Percentiles rank a stretch among this genome's conserved stretches.
Evolutionary conservation across 2,113 vertebrate species (phyloP).

Genomic region (Pampusana beccarii): DNA sequence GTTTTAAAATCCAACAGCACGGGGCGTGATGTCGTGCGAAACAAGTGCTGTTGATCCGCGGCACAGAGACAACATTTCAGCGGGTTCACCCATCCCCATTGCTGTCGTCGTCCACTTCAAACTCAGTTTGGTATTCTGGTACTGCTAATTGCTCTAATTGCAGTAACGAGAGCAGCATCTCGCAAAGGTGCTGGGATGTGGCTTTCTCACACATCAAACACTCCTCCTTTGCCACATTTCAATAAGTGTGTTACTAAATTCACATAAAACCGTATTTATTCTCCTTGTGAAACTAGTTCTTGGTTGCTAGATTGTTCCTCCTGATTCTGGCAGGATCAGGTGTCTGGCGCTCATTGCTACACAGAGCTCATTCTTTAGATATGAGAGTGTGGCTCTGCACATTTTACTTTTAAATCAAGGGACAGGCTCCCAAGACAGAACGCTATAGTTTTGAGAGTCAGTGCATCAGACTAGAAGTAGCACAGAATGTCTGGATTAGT

Average conservation of each 20-base stretch:
- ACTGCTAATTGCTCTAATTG: not conserved
- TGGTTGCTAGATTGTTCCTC: slow-evolving; percentile 16
- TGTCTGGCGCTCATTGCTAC: not conserved
- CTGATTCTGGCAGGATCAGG: slow-evolving; percentile 13
- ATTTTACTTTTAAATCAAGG: slow-evolving; percentile 24
- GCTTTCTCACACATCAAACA: rapidly evolving
- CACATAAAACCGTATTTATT: not conserved
- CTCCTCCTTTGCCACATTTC: not conserved
- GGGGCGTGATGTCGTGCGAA: not conserved
- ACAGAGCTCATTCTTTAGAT: not conserved
- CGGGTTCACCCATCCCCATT: not conserved
- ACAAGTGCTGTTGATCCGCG: not conserved
- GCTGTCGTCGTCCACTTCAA: not conserved
- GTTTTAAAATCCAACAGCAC: not conserved
- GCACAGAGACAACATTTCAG: not conserved
- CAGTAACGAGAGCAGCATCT: not conserved
- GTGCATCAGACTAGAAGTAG: not conserved
- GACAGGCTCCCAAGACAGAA: not conserved
- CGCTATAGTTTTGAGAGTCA: not conserved
- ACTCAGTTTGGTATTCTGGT: too few relatives aligned
- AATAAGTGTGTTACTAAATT: not conserved
- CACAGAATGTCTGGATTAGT: not conserved
- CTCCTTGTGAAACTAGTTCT: not conserved
- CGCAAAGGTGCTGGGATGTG: rapidly evolving
- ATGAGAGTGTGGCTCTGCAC: not conserved